Evolutionary conservation across 2,888 invertebrate species (phyloP), one percentile per base, ranked within the genome.

Genomic region (Hirudinaria manillensis): DNA sequence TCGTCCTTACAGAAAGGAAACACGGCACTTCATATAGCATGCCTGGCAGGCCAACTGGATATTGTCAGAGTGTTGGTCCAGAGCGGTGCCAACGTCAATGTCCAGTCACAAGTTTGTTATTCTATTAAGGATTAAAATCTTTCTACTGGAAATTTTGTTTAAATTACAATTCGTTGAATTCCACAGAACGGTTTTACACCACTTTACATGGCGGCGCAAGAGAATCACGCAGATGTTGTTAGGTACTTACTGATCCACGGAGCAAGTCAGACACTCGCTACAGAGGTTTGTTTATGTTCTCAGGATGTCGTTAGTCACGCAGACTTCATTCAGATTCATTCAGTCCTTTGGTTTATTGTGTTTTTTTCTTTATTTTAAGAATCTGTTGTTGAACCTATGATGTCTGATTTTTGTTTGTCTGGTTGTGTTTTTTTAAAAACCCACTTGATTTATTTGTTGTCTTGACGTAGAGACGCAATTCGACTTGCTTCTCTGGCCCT

Each of bases 261-360:
- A 79, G 98, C 98, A 78, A 98, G 97, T 87, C 99, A 99, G 87
- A 95, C 94, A 82, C 89, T 99, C 81, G 94, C 98, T 77, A 99
- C 99, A 51, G 98, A 98, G 90, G 94, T 87, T 61, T 24, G 72
- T 72, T 45, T 55, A 29, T 10, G 29, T 61, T 61, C 29, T 61
- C 61, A 61, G 45, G 45, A 16, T 45, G 45, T 7, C 45, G 45
- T 45, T 45, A 10, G 10, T 45, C 16, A 45, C 16, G 45, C 10
- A 6, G 10, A 16, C 45, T 45, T 45, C 16, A 10, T 45, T 16
- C 16, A n/a, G n/a, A 45, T 45, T 45, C 45, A 16, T 45, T 45
- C 10, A 45, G 16, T 45, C 45, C n/a, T n/a, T n/a, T n/a, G n/a
- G n/a, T n/a, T n/a, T n/a, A n/a, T n/a, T n/a, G n/a, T n/a, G n/a